phyloP scores from a whole-genome alignment of 1,140 invertebrate genomes.

The Habropoda laboriosa region DNA sequence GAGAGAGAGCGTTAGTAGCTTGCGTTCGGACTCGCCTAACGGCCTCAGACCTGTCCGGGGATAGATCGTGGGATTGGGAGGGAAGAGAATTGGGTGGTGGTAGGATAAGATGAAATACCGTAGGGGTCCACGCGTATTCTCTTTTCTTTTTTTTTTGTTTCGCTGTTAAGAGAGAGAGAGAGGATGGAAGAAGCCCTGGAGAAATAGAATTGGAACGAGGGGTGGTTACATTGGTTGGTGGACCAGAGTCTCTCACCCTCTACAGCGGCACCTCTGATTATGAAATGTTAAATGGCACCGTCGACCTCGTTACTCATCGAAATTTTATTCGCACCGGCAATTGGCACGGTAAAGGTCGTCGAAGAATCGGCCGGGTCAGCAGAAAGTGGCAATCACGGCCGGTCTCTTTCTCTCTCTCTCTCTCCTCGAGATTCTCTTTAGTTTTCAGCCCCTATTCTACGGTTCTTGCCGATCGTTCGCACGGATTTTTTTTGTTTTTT shows the following conservation, averaged over 20 bases:
- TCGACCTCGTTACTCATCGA: constrained; percentile 65
- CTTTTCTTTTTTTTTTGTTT: constrained; percentile 40
- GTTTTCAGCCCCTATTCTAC: constrained; percentile 8
- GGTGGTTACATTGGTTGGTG: constrained; percentile 45
- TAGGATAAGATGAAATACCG: constrained; percentile 66
- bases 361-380: constrained; percentile 59
- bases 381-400: constrained; percentile 32
- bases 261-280: constrained; percentile 56
- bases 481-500: constrained; percentile 38
- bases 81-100: constrained; percentile 14
- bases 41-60: constrained; percentile 23
- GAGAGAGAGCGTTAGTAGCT: too few species aligned
- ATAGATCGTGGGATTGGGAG: background rate
- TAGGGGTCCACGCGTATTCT: constrained; percentile 39
- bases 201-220: constrained; percentile 31
- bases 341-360: constrained; percentile 38
- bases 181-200: constrained; percentile 29
- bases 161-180: constrained; percentile 44
- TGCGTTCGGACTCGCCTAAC: too few species aligned
- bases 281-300: constrained; percentile 69
- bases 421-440: constrained; percentile 64
- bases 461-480: constrained; percentile 26
- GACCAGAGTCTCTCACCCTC: background rate
- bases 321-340: constrained; percentile 65
- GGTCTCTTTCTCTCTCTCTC: constrained; percentile 11